These are phyloP conservation scores for Smutsia temminckii DNA, from an alignment of 2,797 vertebrate species.

Conservation along the genomic window DNA sequence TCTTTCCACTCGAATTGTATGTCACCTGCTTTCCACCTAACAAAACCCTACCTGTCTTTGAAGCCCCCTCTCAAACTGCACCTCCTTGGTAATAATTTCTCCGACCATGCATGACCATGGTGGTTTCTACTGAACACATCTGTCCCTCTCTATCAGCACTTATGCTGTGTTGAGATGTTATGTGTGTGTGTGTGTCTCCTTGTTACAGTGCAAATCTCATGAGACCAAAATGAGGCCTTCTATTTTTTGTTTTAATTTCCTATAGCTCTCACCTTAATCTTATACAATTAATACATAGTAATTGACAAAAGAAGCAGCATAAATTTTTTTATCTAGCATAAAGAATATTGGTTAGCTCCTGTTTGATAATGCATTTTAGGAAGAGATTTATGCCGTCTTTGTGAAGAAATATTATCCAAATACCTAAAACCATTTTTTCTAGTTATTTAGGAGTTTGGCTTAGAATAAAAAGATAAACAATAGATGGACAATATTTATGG, in stretches of 20 bases:
- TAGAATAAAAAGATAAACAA: slow-evolving; percentile 33
- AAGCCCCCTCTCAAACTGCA: not conserved
- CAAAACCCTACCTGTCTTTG: not conserved
- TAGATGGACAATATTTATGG: not conserved
- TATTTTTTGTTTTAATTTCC: slow-evolving; percentile 49
- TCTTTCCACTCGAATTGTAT: not conserved
- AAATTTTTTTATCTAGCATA: not conserved
- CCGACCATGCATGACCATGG: too few relatives aligned
- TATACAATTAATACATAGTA: slow-evolving; percentile 1
- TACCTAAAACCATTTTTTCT: not conserved
- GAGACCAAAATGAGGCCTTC: not conserved
- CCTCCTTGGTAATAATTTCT: not conserved
- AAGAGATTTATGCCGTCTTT: not conserved
- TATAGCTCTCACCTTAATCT: not conserved
- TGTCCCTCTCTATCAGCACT: not conserved
- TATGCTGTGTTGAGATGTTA: not conserved
- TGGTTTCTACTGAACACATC: not conserved
- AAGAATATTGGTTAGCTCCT: not conserved
- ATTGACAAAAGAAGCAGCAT: not conserved
- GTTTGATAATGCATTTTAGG: not conserved
- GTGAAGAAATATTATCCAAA: slow-evolving; percentile 7
- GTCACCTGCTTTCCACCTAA: not conserved
- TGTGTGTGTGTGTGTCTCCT: not conserved
- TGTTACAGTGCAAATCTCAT: not conserved
- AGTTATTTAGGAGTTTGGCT: slow-evolving; percentile 6